Conservation (phyloP, 2,113 vertebrate genomes). For the Cynopterus brachyotis region DNA sequence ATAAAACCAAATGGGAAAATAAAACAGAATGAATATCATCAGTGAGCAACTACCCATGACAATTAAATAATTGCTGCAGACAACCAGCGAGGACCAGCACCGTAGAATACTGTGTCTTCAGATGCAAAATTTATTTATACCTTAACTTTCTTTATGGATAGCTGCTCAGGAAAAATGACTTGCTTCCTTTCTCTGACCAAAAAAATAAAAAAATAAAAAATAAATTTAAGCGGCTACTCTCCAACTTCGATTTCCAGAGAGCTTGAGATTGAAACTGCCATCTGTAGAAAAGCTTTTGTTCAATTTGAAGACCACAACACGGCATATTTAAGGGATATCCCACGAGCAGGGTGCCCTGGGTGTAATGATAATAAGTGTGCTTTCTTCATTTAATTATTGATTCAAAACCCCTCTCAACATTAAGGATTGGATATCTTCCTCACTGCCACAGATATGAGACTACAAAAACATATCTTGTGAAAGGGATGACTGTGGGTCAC, state of each 20-base stretch:
- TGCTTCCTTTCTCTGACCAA: conserved; percentile 40
- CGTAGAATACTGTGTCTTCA: background rate
- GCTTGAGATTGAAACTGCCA: background rate
- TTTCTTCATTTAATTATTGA: background rate
- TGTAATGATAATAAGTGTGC: background rate
- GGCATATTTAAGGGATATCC: background rate
- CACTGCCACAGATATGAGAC: background rate
- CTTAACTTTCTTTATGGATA: conserved; percentile 70
- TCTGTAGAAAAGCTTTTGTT: conserved; percentile 51
- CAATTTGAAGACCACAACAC: background rate
- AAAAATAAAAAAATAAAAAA: background rate
- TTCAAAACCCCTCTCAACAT: background rate
- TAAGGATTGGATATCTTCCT: background rate
- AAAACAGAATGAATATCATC: conserved; percentile 54
- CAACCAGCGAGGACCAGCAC: background rate
- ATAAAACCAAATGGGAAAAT: conserved; percentile 56
- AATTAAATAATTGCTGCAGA: conserved; percentile 56
- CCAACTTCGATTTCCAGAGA: conserved; percentile 41
- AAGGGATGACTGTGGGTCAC: background rate
- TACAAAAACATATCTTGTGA: conserved; percentile 22
- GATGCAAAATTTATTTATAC: background rate
- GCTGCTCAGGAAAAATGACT: conserved; percentile 27
- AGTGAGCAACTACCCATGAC: conserved; percentile 56
- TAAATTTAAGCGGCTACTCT: background rate
- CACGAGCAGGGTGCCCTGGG: background rate